phyloP scores from a whole-genome alignment of 2,888 invertebrate genomes.

The Idaea straminata region DNA sequence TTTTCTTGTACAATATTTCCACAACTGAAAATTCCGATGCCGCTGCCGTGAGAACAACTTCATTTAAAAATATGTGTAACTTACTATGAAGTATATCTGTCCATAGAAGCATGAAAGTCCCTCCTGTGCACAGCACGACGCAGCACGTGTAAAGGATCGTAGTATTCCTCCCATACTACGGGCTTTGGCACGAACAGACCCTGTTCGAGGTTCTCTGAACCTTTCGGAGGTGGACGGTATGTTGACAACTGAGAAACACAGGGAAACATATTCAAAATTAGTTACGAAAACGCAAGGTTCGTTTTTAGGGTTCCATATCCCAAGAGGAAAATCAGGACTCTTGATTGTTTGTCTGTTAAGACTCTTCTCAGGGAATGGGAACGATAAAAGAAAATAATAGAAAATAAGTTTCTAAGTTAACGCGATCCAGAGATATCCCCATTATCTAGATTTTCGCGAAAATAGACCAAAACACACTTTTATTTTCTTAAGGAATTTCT shows the following conservation, averaged over 20 bases:
- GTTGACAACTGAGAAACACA: conserved; percentile 83
- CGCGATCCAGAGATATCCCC: too few relatives aligned
- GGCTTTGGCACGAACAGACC: conserved; percentile 93
- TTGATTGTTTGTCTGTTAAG: too few relatives aligned
- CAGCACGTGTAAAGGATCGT: conserved; percentile 96
- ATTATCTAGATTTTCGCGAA: too few relatives aligned
- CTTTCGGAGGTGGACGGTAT: conserved; percentile 88
- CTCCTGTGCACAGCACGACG: conserved; percentile 93
- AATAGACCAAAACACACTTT: too few relatives aligned
- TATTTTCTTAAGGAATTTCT: too few relatives aligned
- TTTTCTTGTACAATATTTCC: background rate
- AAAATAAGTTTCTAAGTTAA: too few relatives aligned
- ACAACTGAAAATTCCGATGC: background rate
- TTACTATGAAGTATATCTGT: conserved; percentile 94
- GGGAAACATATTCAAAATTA: background rate
- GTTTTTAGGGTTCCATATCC: too few relatives aligned
- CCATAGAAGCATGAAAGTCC: conserved; percentile 97
- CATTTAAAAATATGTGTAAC: conserved; percentile 46
- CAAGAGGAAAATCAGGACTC: too few relatives aligned
- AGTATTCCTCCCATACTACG: conserved; percentile 94
- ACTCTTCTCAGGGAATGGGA: too few relatives aligned
- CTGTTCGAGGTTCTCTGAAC: conserved; percentile 90
- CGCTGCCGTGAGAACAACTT: too few relatives aligned
- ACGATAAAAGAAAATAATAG: too few relatives aligned
- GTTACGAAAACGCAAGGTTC: background rate